Evolutionary conservation across 2,888 invertebrate genomes (phyloP).

Genomic region (Mongoloraphidia duomilia): DNA sequence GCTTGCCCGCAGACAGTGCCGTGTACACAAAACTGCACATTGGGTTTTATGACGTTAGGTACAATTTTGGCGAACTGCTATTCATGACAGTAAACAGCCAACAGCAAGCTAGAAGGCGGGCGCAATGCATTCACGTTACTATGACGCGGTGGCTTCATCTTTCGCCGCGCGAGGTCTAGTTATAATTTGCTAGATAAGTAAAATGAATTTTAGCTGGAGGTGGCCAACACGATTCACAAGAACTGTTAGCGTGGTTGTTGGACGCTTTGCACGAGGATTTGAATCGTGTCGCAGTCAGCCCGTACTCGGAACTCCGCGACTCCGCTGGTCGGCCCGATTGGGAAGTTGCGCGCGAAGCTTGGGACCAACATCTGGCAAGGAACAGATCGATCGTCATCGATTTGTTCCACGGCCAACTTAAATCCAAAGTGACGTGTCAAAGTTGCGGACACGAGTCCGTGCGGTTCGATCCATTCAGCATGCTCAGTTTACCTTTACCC

Average conservation of each 20-base stretch:
- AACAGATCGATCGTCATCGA: conserved; percentile 83
- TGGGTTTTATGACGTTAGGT: too few relatives aligned
- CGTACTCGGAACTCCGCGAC: conserved; percentile 59
- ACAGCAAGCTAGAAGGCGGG: too few relatives aligned
- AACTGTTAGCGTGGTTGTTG: conserved; percentile 78
- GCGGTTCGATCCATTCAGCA: conserved; percentile 84
- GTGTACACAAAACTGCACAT: too few relatives aligned
- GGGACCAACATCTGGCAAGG: conserved; percentile 67
- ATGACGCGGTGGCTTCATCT: too few relatives aligned
- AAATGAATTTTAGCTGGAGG: conserved; percentile 43
- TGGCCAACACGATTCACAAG: conserved; percentile 87
- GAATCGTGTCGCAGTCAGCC: conserved; percentile 51
- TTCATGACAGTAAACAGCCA: too few relatives aligned
- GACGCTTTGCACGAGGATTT: conserved; percentile 88
- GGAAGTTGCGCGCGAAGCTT: conserved; percentile 56
- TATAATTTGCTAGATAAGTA: too few relatives aligned
- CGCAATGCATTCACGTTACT: too few relatives aligned
- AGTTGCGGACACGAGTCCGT: conserved; percentile 73
- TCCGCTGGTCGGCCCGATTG: conserved; percentile 65
- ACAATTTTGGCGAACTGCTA: too few relatives aligned
- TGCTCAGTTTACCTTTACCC: conserved; percentile 76
- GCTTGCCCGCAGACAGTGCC: too few relatives aligned
- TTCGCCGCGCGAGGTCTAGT: too few relatives aligned
- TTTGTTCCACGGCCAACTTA: conserved; percentile 82
- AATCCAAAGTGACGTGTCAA: conserved; percentile 73